phyloP scores from a whole-genome alignment of 2,888 invertebrate species.

The Callimorpha dominula region DNA sequence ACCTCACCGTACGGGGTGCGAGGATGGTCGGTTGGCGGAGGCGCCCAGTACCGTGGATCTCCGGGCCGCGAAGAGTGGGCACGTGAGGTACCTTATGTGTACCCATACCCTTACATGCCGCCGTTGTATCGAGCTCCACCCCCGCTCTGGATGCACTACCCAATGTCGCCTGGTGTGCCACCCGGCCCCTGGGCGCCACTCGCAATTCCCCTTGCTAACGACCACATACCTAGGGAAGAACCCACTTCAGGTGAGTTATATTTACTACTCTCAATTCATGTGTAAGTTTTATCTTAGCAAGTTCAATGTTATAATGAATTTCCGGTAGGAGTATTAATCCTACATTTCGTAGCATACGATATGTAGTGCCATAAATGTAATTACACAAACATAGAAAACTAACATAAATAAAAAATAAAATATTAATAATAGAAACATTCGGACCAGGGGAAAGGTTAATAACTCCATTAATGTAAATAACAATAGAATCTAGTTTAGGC shows the following conservation, averaged over 20 bases:
- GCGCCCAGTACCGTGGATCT: slow-evolving; percentile 57
- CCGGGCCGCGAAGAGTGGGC: slow-evolving; percentile 65
- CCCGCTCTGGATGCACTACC: slow-evolving; percentile 83
- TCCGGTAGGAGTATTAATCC: no score
- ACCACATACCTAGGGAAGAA: slow-evolving; percentile 86
- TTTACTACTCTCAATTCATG: not conserved
- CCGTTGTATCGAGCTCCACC: slow-evolving; percentile 75
- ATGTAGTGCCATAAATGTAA: no score
- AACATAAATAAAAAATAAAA: no score
- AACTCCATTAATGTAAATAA: no score
- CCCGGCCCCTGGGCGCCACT: slow-evolving; percentile 86
- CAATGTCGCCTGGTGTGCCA: slow-evolving; percentile 76
- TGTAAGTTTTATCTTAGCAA: not conserved
- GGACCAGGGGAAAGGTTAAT: no score
- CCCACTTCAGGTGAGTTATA: slow-evolving; percentile 83
- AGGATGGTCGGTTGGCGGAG: slow-evolving; percentile 42
- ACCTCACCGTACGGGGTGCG: slow-evolving; percentile 63
- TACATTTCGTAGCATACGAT: no score
- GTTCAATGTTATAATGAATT: not conserved
- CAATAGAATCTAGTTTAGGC: no score
- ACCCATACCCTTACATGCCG: slow-evolving; percentile 79
- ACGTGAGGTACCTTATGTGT: slow-evolving; percentile 74
- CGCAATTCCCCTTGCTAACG: slow-evolving; percentile 79
- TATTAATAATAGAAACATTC: no score
- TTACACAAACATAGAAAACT: no score